These are phyloP conservation scores for Camelus dromedarius DNA, from an alignment of 2,113 vertebrate species.

Conservation along the genomic window DNA sequence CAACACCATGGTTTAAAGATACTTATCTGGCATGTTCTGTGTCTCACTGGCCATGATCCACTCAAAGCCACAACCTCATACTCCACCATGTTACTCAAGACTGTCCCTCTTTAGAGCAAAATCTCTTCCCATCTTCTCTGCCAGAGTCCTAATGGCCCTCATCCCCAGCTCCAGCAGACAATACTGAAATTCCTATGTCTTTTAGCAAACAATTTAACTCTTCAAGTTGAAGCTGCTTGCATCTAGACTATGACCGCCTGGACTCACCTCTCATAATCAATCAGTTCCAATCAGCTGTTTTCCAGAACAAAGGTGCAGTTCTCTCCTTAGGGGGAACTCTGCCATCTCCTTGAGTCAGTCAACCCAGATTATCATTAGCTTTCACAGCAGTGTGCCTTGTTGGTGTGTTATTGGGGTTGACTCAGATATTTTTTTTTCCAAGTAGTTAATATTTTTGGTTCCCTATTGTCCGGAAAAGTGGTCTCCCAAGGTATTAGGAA, in stretches of 20 bases:
- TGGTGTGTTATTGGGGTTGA: not conserved
- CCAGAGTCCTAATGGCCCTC: not conserved
- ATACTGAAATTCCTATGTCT: not conserved
- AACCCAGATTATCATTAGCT: not conserved
- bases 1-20: not conserved
- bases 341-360: not conserved
- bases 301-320: not conserved
- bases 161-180: not conserved
- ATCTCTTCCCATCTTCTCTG: not conserved
- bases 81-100: not conserved
- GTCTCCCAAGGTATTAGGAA: not conserved
- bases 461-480: not conserved
- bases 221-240: not conserved
- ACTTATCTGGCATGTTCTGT: not conserved
- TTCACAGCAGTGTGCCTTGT: not conserved
- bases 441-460: not conserved
- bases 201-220: not conserved
- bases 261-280: not conserved
- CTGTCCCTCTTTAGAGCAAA: not conserved
- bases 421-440: not conserved
- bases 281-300: not conserved
- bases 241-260: not conserved
- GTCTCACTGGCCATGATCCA: not conserved
- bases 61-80: not conserved
- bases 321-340: not conserved